Evolutionary conservation across 2,113 vertebrate species (phyloP).

Genomic region (Syngnathus floridae): DNA sequence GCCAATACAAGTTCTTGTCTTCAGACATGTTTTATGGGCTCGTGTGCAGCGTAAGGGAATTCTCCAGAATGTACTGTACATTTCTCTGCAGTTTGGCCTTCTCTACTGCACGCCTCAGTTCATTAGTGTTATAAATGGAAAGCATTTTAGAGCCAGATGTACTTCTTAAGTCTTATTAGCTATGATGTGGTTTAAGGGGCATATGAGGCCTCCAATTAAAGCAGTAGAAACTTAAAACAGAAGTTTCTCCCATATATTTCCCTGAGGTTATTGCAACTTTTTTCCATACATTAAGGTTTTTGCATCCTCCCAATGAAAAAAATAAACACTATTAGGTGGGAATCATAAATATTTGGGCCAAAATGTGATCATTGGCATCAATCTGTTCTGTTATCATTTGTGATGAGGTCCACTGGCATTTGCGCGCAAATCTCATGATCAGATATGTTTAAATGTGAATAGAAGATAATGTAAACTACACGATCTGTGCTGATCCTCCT

Average conservation of each 20-base stretch:
- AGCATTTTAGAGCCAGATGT: slow-evolving; percentile 71
- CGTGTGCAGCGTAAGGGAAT: slow-evolving; percentile 61
- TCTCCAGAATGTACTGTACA: slow-evolving; percentile 60
- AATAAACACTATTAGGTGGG: slow-evolving; percentile 12
- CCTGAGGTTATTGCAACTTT: slow-evolving; percentile 47
- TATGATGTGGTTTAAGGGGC: slow-evolving; percentile 72
- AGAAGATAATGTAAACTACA: background rate
- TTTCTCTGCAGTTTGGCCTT: slow-evolving; percentile 56
- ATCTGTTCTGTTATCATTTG: background rate
- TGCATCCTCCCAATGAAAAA: slow-evolving; percentile 51
- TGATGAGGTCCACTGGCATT: background rate
- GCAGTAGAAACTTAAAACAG: slow-evolving; percentile 50
- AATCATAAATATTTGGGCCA: background rate
- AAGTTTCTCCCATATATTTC: slow-evolving; percentile 50
- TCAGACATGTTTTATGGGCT: slow-evolving; percentile 66
- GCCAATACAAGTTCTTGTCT: slow-evolving; percentile 68
- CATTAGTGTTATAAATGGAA: slow-evolving; percentile 73
- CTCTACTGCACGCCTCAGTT: slow-evolving; percentile 64
- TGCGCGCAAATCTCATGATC: no score
- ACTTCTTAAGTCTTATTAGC: slow-evolving; percentile 74
- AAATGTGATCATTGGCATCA: background rate
- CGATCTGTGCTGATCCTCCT: no score
- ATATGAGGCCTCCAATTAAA: slow-evolving; percentile 69
- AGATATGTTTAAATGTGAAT: background rate
- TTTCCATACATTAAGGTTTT: slow-evolving; percentile 37